Evolutionary conservation across 2,888 invertebrate species (phyloP).

Genomic region (Trisateles emortualis): DNA sequence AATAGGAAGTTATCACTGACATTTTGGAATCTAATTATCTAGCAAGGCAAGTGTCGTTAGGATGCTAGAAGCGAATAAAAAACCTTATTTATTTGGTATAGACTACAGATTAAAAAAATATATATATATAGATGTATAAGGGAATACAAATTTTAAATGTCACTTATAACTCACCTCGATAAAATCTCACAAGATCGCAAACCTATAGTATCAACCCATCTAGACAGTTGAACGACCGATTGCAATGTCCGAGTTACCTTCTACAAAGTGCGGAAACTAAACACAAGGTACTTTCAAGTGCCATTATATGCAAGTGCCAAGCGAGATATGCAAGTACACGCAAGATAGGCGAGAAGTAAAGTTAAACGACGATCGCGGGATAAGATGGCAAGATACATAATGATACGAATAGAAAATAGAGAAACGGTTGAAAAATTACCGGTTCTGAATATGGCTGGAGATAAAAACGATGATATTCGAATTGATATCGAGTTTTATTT

Average conservation of each 20-base stretch:
- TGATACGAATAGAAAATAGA: constrained; percentile 33
- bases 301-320: constrained; percentile 3
- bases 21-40: too few relatives aligned
- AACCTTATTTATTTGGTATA: too few relatives aligned
- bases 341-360: constrained; percentile 30
- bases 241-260: constrained; percentile 49
- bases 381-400: constrained; percentile 44
- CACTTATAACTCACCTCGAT: constrained; percentile 14
- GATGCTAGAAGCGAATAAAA: too few relatives aligned
- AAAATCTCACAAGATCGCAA: constrained; percentile 24
- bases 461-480: constrained; percentile 1
- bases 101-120: too few relatives aligned
- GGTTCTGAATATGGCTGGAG: constrained; percentile 17
- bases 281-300: constrained; percentile 54
- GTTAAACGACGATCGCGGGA: constrained; percentile 42
- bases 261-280: constrained; percentile 52
- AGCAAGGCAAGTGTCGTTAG: too few relatives aligned
- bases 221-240: constrained; percentile 63
- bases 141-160: not conserved
- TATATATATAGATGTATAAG: too few relatives aligned
- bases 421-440: constrained; percentile 38
- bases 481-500: not conserved
- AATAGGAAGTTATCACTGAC: too few relatives aligned
- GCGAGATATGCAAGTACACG: constrained; percentile 5
- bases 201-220: constrained; percentile 44